Conservation (phyloP, 2,113 vertebrate species). For the Aldabrachelys gigantea region DNA sequence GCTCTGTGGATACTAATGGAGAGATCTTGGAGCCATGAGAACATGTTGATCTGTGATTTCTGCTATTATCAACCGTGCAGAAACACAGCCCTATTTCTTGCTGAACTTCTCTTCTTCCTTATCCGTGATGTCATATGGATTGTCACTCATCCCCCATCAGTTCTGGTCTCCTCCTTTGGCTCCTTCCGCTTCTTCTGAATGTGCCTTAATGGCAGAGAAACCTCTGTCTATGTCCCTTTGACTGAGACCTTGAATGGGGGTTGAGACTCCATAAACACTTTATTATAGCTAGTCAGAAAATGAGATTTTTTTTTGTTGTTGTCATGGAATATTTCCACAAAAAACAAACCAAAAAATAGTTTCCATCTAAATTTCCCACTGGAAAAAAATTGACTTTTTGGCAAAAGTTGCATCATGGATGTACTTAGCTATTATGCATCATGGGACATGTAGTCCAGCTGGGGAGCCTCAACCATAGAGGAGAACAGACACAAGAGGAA, state of each 20-base stretch:
- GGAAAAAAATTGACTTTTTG: background rate
- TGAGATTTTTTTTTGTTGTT: background rate
- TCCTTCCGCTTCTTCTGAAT: background rate
- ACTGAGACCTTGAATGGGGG: background rate
- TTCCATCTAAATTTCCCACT: background rate
- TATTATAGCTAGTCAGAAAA: background rate
- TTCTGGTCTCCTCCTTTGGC: background rate
- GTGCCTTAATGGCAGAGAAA: background rate
- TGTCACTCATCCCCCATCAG: background rate
- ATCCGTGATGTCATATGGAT: fast-evolving
- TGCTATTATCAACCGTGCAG: background rate
- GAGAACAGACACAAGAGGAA: background rate
- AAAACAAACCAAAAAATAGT: background rate
- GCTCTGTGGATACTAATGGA: background rate
- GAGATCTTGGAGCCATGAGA: background rate
- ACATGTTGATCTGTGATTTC: background rate
- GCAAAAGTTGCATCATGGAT: background rate
- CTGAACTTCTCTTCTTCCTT: background rate
- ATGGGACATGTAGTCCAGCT: background rate
- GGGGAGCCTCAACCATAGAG: background rate
- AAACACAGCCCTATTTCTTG: background rate
- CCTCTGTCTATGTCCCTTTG: background rate
- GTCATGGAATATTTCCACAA: background rate
- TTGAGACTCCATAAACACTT: background rate
- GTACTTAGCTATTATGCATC: background rate